Evolutionary conservation across 2,797 vertebrate species (phyloP), one percentile per base, ranked within the genome.

Genomic region (Poeciliopsis turneri): DNA sequence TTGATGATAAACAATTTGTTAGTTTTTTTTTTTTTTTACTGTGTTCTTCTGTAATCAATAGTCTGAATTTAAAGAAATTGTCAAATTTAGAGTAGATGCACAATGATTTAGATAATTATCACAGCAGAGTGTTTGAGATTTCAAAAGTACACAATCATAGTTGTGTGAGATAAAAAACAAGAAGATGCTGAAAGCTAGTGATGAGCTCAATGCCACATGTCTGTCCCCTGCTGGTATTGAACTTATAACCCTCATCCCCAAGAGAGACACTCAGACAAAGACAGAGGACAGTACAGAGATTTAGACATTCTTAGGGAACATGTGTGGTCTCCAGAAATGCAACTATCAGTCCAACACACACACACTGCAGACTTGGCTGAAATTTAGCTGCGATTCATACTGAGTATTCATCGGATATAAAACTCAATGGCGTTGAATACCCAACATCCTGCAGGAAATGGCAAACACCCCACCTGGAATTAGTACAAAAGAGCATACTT

Each of bases 251-350:
- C 96, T 90, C 87, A 93, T 95, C 96, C 97, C 97, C 92, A 71
- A 79, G 97, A 97, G 97, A 94, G 95, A 92, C 96, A 93, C 97
- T 97, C 95, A 95, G 96, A 96, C 92, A 93, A 96, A 97, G 97
- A 97, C 96, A 96, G 96, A 98, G 97, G 97, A 97, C 97, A 97
- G 94, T 91, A 93, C 96, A 97, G 96, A 96, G 96, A 97, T 96
- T 97, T 97, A 96, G 96, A 96, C 95, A 89, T 97, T 93, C 94
- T 86, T 94, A 95, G 96, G 92, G 95, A 96, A 95, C 96, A 95
- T 99, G 97, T 99, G 98, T 99, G 98, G 98, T 99, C 98, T 96
- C 92, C 92, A 95, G 94, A 96, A 95, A 96, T 95, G 94, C 91
- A 90, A 88, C 74, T 87, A 85, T 86, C 86, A 90, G 94, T 96